Conservation (phyloP, 2,888 invertebrate species). For the Melangyna quadrimaculata region DNA sequence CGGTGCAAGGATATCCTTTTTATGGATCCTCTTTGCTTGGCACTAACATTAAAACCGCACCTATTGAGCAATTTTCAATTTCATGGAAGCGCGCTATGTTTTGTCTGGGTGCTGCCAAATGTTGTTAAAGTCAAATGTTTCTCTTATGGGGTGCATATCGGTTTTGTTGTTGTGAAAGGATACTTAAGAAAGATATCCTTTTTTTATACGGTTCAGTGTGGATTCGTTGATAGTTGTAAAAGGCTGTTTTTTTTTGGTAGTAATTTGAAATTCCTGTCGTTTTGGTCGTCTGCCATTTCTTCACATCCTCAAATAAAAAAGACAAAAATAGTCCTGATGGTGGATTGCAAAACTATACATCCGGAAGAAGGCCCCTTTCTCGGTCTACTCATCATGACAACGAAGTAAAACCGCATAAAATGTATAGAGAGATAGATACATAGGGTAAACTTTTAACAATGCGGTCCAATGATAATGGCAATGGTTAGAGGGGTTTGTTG, state of each 20-base stretch:
- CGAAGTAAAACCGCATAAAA: conserved; percentile 35
- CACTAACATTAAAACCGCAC: conserved; percentile 26
- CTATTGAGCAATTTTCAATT: conserved; percentile 42
- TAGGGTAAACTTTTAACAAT: conserved; percentile 57
- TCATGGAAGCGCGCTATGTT: conserved; percentile 8
- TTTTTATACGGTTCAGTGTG: not conserved
- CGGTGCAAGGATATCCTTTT: conserved; percentile 53
- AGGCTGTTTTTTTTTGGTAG: not conserved
- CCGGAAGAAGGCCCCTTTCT: conserved; percentile 25
- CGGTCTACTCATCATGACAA: not conserved
- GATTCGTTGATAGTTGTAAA: not conserved
- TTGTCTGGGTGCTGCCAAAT: conserved; percentile 31
- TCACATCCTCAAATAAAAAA: not conserved
- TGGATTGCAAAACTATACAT: not conserved
- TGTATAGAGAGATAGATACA: conserved; percentile 11
- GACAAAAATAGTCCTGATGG: not conserved
- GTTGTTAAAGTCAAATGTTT: conserved; percentile 38
- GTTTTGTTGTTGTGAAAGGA: conserved; percentile 16
- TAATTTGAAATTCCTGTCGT: conserved; percentile 40
- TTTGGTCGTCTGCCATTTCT: conserved; percentile 26
- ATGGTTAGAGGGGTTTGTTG: conserved; percentile 1
- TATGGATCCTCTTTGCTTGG: conserved; percentile 38
- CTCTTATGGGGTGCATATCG: conserved; percentile 36
- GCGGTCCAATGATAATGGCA: conserved; percentile 37
- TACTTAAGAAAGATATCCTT: not conserved